These are phyloP conservation scores for Hoplias malabaricus DNA, from an alignment of 2,113 vertebrate genomes.

Conservation along the genomic window DNA sequence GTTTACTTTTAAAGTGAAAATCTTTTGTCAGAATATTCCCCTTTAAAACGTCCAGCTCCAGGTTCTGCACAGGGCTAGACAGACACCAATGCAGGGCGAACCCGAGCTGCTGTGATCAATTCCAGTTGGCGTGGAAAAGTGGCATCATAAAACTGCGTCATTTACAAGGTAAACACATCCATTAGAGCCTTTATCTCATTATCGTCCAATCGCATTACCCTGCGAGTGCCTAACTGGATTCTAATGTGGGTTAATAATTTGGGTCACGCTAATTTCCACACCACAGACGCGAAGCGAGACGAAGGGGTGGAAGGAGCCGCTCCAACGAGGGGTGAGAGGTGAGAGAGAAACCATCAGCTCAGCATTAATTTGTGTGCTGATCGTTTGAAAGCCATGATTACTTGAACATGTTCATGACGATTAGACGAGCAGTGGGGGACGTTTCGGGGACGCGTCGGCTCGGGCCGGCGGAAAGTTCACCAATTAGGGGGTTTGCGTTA, in stretches of 20 bases:
- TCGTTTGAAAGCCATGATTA: conserved; percentile 39
- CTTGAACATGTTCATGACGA: conserved; percentile 18
- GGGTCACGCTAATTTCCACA: conserved; percentile 51
- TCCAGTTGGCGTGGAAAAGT: conserved; percentile 38
- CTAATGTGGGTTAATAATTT: conserved; percentile 57
- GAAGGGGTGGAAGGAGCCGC: neutral
- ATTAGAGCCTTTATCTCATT: conserved; percentile 55
- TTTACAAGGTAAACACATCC: conserved; percentile 57
- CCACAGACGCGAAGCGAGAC: conserved; percentile 12
- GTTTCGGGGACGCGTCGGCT: neutral
- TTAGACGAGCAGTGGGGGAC: conserved; percentile 24
- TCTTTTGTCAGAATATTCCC: no score
- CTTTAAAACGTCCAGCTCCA: neutral
- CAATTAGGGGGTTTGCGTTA: neutral
- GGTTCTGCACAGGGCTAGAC: neutral
- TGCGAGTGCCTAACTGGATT: conserved; percentile 50
- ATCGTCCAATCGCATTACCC: conserved; percentile 49
- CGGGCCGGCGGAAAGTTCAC: neutral
- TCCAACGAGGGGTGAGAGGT: conserved; percentile 43
- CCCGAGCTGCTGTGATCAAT: conserved; percentile 33
- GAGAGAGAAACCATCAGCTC: conserved; percentile 41
- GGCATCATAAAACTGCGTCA: conserved; percentile 44
- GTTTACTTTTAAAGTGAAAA: no score
- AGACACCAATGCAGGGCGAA: conserved; percentile 20
- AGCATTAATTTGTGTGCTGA: conserved; percentile 39